phyloP scores from a whole-genome alignment of 2,888 invertebrate genomes.

The Kuschelorhynchus macadamiae region DNA sequence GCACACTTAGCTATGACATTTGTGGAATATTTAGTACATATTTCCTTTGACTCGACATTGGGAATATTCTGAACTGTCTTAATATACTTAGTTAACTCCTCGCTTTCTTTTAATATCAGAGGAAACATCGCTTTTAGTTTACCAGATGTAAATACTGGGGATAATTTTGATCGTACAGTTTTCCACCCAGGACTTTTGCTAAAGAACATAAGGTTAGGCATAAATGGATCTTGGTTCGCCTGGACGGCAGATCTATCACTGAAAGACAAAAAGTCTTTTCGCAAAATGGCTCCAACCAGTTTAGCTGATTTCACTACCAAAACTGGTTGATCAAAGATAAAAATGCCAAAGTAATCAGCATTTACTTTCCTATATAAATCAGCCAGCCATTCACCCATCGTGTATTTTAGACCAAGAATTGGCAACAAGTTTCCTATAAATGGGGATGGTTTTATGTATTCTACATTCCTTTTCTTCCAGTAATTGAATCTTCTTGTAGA shows the following conservation, averaged over 20 bases:
- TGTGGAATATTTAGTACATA: conserved; percentile 66
- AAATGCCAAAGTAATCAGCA: conserved; percentile 69
- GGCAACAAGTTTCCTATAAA: conserved; percentile 55
- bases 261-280: conserved; percentile 70
- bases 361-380: conserved; percentile 40
- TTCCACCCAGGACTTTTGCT: conserved; percentile 72
- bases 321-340: conserved; percentile 69
- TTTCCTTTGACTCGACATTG: conserved; percentile 60
- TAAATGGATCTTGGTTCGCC: conserved; percentile 67
- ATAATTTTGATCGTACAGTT: conserved; percentile 69
- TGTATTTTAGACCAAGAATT: conserved; percentile 16
- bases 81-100: conserved; percentile 30
- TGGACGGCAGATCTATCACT: conserved; percentile 68
- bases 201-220: conserved; percentile 67
- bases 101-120: conserved; percentile 63
- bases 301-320: conserved; percentile 69
- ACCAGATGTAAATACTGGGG: conserved; percentile 72
- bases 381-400: conserved; percentile 27
- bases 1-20: conserved; percentile 69
- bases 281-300: conserved; percentile 68
- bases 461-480: conserved; percentile 56
- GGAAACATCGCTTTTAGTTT: conserved; percentile 72
- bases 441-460: conserved; percentile 54
- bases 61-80: neutral
- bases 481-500: conserved; percentile 56